Evolutionary conservation across 2,113 vertebrate species (phyloP).

Genomic region (Acrocephalus kingi): DNA sequence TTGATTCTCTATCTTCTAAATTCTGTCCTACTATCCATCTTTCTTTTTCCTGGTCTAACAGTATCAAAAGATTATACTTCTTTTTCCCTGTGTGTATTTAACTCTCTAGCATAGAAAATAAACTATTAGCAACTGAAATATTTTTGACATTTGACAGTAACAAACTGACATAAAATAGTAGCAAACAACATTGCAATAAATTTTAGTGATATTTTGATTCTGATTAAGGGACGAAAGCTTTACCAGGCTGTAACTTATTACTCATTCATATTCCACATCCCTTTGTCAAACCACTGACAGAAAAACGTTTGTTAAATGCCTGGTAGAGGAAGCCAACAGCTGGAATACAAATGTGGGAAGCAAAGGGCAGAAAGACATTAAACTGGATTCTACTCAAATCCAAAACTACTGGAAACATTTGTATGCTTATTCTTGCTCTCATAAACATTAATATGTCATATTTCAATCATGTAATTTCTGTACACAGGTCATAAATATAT

Average conservation of each 20-base stretch:
- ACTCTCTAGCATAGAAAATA: not conserved
- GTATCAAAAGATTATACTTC: not conserved
- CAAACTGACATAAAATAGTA: not conserved
- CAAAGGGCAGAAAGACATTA: not conserved
- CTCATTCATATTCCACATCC: not conserved
- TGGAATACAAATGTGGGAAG: not conserved
- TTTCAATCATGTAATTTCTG: not conserved
- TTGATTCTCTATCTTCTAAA: conserved; percentile 10
- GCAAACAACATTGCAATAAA: not conserved
- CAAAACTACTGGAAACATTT: not conserved
- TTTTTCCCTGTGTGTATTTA: not conserved
- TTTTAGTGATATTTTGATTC: not conserved
- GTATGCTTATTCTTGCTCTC: not conserved
- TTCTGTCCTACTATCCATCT: not conserved
- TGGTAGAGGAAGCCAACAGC: not conserved
- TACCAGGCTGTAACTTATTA: not conserved
- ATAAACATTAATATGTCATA: not conserved
- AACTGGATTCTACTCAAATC: not conserved
- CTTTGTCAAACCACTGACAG: not conserved
- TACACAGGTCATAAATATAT: not conserved
- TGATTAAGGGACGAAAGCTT: not conserved
- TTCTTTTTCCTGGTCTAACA: not conserved
- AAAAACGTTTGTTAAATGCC: not conserved
- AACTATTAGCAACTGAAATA: not conserved
- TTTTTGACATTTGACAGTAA: not conserved